Evolutionary conservation across 2,888 invertebrate species (phyloP), one percentile per base, ranked within the genome.

Genomic region (Caenorhabditis parvicauda): DNA sequence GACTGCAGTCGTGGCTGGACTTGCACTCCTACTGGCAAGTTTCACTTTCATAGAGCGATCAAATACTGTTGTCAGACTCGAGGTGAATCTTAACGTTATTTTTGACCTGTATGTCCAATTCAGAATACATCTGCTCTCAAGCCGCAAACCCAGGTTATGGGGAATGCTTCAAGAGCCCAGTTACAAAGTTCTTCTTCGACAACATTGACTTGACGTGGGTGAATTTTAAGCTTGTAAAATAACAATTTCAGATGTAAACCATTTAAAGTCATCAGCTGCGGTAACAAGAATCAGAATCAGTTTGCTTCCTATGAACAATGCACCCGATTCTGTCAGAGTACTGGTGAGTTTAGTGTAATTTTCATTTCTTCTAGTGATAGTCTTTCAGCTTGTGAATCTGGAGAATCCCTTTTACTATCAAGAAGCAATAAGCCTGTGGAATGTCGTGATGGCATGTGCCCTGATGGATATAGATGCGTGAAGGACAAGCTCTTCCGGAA

Each of bases 131-230:
- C 9, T 69, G 69, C n/a, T 67, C 66, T 2, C 61, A 67, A 52
- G 66, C 66, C 3, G 61, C 64, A 9, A 69, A 64, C 39, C 69
- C 69, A 25, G 69, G 69, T 0, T 69, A 64, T 50, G 69, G 69
- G 1, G 67, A 69, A 38, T 69, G 69, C 29, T 49, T 64, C 29
- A 56, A 59, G 22, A 54, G 50, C 37, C 62, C 69, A 7, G 54
- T 37, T 22, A 59, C 51, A 2, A 63, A 55, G 54, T 69, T 55
- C 32, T 69, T 64, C 35, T 69, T 69, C 52, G 69, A 69, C 46
- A 43, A 59, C 1, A 46, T 62, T 35, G 67, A 69, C 14, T 53
- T 67, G 32, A 64, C 58, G 62, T 67, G 17, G 38, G 32, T 50
- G 28, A 22, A 17, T 14, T 51, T 43, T 9, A n/a, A 28, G 41